These are phyloP conservation scores for Solenopsis fugax DNA, from an alignment of 1,140 invertebrate species.

Conservation along the genomic window DNA sequence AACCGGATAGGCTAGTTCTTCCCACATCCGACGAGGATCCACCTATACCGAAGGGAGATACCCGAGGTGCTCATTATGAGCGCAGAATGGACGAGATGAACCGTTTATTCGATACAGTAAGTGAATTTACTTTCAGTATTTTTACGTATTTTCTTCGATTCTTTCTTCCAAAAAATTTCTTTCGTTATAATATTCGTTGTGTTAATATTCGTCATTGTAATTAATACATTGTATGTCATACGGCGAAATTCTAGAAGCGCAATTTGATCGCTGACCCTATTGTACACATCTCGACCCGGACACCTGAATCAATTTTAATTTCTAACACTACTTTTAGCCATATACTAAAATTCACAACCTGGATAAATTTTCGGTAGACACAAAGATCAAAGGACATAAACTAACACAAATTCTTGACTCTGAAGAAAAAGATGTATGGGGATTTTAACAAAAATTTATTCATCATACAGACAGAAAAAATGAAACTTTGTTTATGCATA, in stretches of 20 bases:
- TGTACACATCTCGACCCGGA: neutral
- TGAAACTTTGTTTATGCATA: neutral
- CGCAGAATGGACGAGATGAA: slow-evolving; percentile 90
- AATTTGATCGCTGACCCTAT: neutral
- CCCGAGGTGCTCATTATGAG: slow-evolving; percentile 90
- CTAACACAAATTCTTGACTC: neutral
- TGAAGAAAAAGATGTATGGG: neutral
- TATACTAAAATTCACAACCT: neutral
- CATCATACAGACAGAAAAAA: neutral
- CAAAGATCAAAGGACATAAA: neutral
- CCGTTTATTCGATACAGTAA: slow-evolving; percentile 91
- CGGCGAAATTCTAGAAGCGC: neutral
- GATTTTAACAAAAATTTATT: neutral
- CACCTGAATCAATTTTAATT: neutral
- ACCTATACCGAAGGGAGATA: slow-evolving; percentile 87
- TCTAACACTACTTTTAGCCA: neutral
- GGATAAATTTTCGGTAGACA: neutral
- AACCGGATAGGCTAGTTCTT: slow-evolving; percentile 88
- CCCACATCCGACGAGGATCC: slow-evolving; percentile 90
- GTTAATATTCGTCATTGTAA: neutral
- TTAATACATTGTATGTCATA: slow-evolving; percentile 28
- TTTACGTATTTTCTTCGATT: slow-evolving; percentile 5
- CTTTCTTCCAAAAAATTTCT: neutral
- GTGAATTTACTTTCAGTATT: neutral
- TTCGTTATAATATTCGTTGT: neutral